Base-by-base conservation (phyloP, 2,888 invertebrate genomes). In the Archips xylosteana region DNA sequence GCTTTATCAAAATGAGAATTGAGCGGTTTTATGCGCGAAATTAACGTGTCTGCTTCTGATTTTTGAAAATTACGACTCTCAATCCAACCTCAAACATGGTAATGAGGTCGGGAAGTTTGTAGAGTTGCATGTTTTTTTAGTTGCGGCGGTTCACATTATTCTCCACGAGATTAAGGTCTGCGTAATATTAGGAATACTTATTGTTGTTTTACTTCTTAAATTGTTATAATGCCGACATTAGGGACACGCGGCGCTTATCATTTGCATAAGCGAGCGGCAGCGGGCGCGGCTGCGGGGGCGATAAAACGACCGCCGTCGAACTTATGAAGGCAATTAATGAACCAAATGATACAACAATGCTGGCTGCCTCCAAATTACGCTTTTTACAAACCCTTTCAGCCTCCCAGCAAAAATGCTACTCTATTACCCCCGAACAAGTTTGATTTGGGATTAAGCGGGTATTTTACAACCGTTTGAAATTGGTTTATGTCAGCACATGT, bases 151-250 rank as follows among this genome's bases (percentile, higher is more conserved):
- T 45, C 63, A 73, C 62, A 72, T 72, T 73, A 68, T 49, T 45
- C 69, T 65, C 3, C 42, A 49, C 64, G 61, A 74, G 70, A 74
- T 70, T 74, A 74, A 60, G 70, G 65, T 54, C 70, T 65, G 70
- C 69, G 73, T 69, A 78, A 80, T 85, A 84, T 84, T 84, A 84
- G 83, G 81, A 78, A 78, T 85, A 87, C 86, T 89, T 89, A 91
- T 89, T 92, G 89, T 91, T 92, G 89, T 92, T 91, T 89, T 89
- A 92, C 89, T 91, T 93, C 93, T 94, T 94, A 92, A 92, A 94
- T 91, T 92, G 93, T 90, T 90, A 89, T 89, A 92, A 92, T 90
- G 87, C 83, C 82, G 77, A 86, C 92, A 91, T 94, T 93, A 89
- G 80, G 77, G 83, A 81, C 94, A 94, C 88, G 89, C 89, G 94